Evolutionary conservation across 2,113 vertebrate genomes (phyloP).

Genomic region (Phoenicopterus ruber): DNA sequence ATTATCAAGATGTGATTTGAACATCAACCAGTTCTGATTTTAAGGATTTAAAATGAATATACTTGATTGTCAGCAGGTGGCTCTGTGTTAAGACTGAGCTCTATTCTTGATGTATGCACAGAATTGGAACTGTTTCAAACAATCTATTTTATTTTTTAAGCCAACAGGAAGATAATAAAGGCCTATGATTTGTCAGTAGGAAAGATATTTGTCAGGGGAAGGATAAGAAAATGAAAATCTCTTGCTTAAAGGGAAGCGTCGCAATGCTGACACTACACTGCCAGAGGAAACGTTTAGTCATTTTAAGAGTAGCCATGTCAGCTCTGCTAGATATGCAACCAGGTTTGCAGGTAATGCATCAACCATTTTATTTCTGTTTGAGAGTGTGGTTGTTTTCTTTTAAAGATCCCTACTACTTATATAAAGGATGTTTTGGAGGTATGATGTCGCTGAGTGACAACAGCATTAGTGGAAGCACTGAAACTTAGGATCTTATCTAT

Average conservation of each 20-base stretch:
- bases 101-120: background rate
- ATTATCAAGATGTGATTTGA: background rate
- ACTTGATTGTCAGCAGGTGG: conserved; percentile 35
- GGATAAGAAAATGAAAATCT: background rate
- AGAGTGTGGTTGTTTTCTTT: background rate
- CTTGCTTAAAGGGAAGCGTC: background rate
- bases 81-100: background rate
- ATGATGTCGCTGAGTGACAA: background rate
- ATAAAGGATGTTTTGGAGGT: background rate
- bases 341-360: background rate
- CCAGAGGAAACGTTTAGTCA: background rate
- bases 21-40: background rate
- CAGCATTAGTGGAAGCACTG: background rate
- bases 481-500: background rate
- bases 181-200: background rate
- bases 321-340: background rate
- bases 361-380: background rate
- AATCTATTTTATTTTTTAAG: background rate
- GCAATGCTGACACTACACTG: background rate
- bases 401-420: background rate
- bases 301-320: background rate
- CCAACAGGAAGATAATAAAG: background rate
- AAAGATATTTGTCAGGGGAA: background rate
- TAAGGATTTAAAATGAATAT: background rate
- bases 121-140: background rate